Evolutionary conservation across 2,888 invertebrate species (phyloP), one percentile per base, ranked within the genome.

Genomic region (Strigamia maritima): DNA sequence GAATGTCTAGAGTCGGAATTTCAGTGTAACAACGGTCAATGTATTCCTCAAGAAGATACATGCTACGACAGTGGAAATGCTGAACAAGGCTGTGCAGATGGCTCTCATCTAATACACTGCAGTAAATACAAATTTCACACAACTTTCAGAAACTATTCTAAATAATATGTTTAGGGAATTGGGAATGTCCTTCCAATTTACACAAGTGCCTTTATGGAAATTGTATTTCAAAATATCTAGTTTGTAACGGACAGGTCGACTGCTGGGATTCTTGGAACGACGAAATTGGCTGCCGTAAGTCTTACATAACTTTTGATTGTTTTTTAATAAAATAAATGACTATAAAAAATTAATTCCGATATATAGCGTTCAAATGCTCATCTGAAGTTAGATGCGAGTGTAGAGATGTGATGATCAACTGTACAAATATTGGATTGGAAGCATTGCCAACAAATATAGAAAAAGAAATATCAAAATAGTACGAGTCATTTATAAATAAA

Each of bases 171-270:
- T 14, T 82, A 87, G 87, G 81, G 26, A 81, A 85, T 77, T 84
- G 83, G 81, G 79, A 81, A 24, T 88, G 88, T 80, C 80, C 79
- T 19, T 78, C 44, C 80, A 83, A 60, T 77, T 84, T 82, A 82
- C 87, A 86, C 82, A 87, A 87, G 82, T 88, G 88, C 81, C 83
- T 84, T 2, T 83, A 84, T 60, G 87, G 87, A 0, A 86, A 86
- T 78, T 88, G 88, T 81, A 84, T 88, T n/a, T 83, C 86, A 81
- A 79, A 80, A 19, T 81, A 82, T 0, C 83, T 85, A 19, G 82
- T 84, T 24, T 88, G 88, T 83, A 85, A 88, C 81, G 83, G 83
- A 0, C 80, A 82, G 10, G 83, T 85, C 1, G 87, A 88, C 82
- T 88, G 88, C 80, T 82, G 83, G 8, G 83, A 83, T 80, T 85